Evolutionary conservation across 2,113 vertebrate genomes (phyloP).

Genomic region (Pelvicachromis taeniatus): DNA sequence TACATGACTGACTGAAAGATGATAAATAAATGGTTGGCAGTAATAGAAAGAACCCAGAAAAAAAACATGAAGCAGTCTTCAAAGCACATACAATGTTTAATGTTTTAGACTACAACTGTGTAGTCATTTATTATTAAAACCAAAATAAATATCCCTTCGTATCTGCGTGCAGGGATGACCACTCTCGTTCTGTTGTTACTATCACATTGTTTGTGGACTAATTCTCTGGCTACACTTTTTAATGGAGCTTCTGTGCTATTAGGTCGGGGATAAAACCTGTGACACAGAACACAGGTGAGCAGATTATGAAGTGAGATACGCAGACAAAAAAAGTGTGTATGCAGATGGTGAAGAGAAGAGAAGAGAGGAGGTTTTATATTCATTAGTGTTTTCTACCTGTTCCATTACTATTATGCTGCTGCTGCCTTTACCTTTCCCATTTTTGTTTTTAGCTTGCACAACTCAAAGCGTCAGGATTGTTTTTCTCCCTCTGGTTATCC

Average conservation of each 20-base stretch:
- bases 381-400: constrained; percentile 45
- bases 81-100: neutral
- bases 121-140: neutral
- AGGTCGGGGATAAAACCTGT: neutral
- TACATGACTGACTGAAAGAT: neutral
- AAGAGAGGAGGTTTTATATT: constrained; percentile 26
- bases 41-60: neutral
- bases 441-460: constrained; percentile 16
- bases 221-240: neutral
- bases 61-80: neutral
- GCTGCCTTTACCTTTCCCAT: constrained; percentile 30
- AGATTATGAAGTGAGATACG: neutral
- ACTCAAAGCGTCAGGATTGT: constrained; percentile 1
- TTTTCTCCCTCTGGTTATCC: constrained; percentile 20
- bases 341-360: neutral
- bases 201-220: neutral
- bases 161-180: neutral
- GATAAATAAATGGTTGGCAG: neutral
- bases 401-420: constrained; percentile 22
- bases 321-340: neutral
- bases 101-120: neutral
- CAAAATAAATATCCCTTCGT: neutral
- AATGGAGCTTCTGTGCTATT: constrained; percentile 13
- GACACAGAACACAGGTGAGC: neutral
- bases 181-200: neutral